phyloP scores from a whole-genome alignment of 2,113 vertebrate species.

The Hippocampus barbouri region DNA sequence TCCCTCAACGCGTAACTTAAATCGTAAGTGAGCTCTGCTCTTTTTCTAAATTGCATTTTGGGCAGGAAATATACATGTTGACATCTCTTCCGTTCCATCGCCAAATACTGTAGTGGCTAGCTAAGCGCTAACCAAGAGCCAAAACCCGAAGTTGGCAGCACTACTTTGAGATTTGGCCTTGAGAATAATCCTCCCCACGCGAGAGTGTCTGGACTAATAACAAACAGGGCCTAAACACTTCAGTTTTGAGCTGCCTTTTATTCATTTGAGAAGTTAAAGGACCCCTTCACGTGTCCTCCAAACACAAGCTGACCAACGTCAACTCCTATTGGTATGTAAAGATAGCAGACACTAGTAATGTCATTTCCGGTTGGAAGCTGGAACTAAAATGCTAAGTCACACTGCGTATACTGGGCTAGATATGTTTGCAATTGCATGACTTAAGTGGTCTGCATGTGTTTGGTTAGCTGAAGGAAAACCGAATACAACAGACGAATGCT shows the following conservation, averaged over 20 bases:
- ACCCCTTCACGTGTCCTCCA: constrained; percentile 35
- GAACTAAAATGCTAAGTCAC: neutral
- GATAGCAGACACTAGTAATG: neutral
- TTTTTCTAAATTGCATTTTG: neutral
- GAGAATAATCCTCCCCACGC: neutral
- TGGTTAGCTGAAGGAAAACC: neutral
- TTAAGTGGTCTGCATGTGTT: neutral
- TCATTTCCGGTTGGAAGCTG: neutral
- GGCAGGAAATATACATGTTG: neutral
- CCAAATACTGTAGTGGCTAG: constrained; percentile 32
- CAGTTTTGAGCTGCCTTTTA: neutral
- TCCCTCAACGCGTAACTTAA: neutral
- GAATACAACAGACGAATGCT: neutral
- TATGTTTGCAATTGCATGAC: neutral
- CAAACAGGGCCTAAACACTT: neutral
- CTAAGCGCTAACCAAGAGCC: constrained; percentile 27
- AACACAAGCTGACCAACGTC: constrained; percentile 41
- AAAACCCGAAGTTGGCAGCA: constrained; percentile 46
- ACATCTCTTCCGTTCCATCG: neutral
- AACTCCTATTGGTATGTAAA: constrained; percentile 4
- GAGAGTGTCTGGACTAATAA: neutral
- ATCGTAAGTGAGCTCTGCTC: constrained; percentile 30
- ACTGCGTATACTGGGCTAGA: neutral
- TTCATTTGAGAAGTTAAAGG: neutral
- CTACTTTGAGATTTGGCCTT: constrained; percentile 22